Evolutionary conservation across 2,797 vertebrate genomes (phyloP), one percentile per base, ranked within the genome.

Genomic region (Helarctos malayanus): DNA sequence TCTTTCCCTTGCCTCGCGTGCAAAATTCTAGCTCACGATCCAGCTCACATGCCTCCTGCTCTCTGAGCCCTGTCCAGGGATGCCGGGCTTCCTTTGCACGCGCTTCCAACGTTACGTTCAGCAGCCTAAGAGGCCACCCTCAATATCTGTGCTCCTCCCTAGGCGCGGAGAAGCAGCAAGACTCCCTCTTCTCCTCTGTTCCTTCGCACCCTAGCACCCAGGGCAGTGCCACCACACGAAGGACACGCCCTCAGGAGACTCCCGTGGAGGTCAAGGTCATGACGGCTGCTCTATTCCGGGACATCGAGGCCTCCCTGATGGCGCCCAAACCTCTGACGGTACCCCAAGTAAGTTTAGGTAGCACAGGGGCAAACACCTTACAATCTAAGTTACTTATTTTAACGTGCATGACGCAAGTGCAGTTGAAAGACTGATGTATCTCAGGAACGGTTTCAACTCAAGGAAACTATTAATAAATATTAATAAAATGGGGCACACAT

Each of bases 141-240:
- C 19, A 15, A 16, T n/a, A 57, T 13, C 47, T 25, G 23, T 5
- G 32, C 47, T 25, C 10, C 7, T 41, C 59, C 52, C 69, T 8
- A 13, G 11, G 45, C 1, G 29, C 13, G 49, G 68, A 88, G 25
- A 15, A 88, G 25, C 11, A 63, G 3, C 1, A 10, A 73, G 61
- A 14, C 47, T 35, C 21, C 2, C 27, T 18, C 18, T 13, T 9
- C 45, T 32, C 2, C 1, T 23, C 18, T 3, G 13, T 38, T 38
- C 12, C 52, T 38, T 19, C 15, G 3, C 8, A 47, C 8, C 11
- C 69, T 0, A 56, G 69, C 11, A 54, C 32, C 2, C 0, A 11
- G 9, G 7, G 25, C 5, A 12, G 29, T 0, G 1, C 7, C 38
- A 4, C 9, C 4, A 6, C 1, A 12, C 18, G 25, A 32, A 16